Evolutionary conservation across 2,797 vertebrate species (phyloP), one percentile per base, ranked within the genome.

Genomic region (Cynodonichthys magdalenae): DNA sequence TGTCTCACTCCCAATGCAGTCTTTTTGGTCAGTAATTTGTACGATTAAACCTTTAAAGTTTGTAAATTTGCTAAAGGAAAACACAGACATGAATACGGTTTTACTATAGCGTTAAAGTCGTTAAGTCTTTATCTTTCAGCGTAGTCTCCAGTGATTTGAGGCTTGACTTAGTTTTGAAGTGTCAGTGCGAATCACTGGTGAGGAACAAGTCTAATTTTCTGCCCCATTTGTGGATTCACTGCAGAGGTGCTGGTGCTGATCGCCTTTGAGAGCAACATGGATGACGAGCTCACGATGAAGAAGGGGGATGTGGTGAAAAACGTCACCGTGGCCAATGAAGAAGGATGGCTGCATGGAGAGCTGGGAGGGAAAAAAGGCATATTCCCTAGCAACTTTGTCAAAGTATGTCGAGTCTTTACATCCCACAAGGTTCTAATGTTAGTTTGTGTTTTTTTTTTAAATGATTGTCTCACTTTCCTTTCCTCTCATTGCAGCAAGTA

Each of bases 271-370:
- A 92, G 93, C 54, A 92, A 84, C 58, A 79, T 86, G 75, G 76
- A 49, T 2, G 94, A 94, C 31, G 95, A 97, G 89, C 49, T 96
- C 69, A 91, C 79, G 5, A 69, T 96, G 59, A 85, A 39, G 14
- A 84, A 71, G 0, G 95, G 95, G 3, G 95, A 96, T 59, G 81
- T 96, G 71, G 83, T 96, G 63, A 94, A 87, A 75, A 92, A 94
- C 1, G 94, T 95, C 59, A 89, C 85, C 59, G 81, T 82, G 59
- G 82, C 87, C 12, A 68, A 68, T 0, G 90, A 94, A 58, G 92
- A 92, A 2, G 95, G 95, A n/a, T 97, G 95, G 95, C 87, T 96
- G 71, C 78, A 87, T 7, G 95, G 95, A 51, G 94, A 95, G 42
- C 74, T 95, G 51, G 58, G 64, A 11, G 95, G 93, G 28, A 93